Evolutionary conservation across 2,888 invertebrate species (phyloP).

Genomic region (Thysanoteuthis rhombus): DNA sequence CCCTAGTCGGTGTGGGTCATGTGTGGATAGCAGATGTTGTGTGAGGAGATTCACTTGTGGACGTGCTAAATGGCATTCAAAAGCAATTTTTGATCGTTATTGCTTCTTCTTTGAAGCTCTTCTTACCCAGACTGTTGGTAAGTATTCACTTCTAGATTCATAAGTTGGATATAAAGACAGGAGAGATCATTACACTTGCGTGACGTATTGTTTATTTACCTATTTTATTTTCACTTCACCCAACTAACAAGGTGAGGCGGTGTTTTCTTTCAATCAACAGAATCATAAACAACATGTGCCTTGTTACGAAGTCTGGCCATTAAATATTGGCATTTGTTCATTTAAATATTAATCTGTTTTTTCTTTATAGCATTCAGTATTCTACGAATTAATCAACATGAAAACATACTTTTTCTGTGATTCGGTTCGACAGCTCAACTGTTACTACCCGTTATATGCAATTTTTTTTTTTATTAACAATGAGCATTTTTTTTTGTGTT

Average conservation of each 20-base stretch:
- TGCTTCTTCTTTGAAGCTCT: not conserved
- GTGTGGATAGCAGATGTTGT: not conserved
- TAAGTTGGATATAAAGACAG: not conserved
- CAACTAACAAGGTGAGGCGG: not conserved
- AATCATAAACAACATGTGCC: not conserved
- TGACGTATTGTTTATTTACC: not conserved
- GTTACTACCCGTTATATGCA: too few relatives aligned
- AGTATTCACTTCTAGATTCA: not conserved
- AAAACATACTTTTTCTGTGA: too few relatives aligned
- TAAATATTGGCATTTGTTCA: too few relatives aligned
- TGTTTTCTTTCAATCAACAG: not conserved
- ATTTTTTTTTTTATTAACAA: too few relatives aligned
- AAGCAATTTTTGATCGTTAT: not conserved
- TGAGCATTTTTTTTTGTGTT: too few relatives aligned
- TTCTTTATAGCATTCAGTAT: too few relatives aligned
- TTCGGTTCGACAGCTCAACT: too few relatives aligned
- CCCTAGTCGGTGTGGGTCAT: not conserved
- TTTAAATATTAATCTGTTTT: too few relatives aligned
- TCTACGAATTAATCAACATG: too few relatives aligned
- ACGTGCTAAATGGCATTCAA: not conserved
- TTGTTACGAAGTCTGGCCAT: too few relatives aligned
- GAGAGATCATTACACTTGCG: not conserved
- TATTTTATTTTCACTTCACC: not conserved
- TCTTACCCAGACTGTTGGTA: not conserved
- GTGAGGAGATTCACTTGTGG: not conserved